Evolutionary conservation across 2,797 vertebrate genomes (phyloP), one percentile per base, ranked within the genome.

Genomic region (Eutrigla gurnardus): DNA sequence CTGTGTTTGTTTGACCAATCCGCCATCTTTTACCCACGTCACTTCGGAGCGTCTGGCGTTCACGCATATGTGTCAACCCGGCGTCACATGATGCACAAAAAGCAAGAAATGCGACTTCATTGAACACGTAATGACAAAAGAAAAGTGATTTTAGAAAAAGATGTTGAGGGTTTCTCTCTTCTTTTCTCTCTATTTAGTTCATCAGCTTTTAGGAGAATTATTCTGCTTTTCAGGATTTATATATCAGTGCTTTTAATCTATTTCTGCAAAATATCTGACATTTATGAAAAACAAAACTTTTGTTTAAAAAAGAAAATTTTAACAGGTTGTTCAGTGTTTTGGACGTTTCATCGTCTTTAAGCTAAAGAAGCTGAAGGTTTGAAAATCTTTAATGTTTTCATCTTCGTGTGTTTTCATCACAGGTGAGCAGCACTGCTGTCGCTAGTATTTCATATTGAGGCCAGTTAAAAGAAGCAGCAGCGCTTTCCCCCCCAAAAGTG

Each of bases 401-500:
- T 13, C 3, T 37, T 13, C 54, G 63, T 43, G 14, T 3, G 25
- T 55, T 63, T 49, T 13, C 36, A 33, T 45, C 14, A 6, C 1
- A 6, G 25, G 25, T 25, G 25, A 25, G 25, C 25, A 40, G 45
- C 3, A 2, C 25, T 52, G 43, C 50, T 53, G 3, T 50, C 11
- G 42, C 12, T 36, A 40, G 18, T 55, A 4, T 33, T 46, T n/a
- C 32, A 37, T 8, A 4, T n/a, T 7, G 11, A 62, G 32, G 50
- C 42, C 43, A 60, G 13, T 54, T 13, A n/a, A 9, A 0, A 32
- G n/a, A 61, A 62, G 5, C 32, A 40, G 15, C 64, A 53, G 15
- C 9, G 18, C 14, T 3, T 47, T 60, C 8, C 11, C 39, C 33
- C 35, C 7, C 25, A 64, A 45, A 75, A 12, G 42, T 85, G 84